Percentiles rank a stretch among this genome's conserved stretches.
Conservation (phyloP, 2,888 invertebrate genomes). For the Proisotoma minuta region DNA sequence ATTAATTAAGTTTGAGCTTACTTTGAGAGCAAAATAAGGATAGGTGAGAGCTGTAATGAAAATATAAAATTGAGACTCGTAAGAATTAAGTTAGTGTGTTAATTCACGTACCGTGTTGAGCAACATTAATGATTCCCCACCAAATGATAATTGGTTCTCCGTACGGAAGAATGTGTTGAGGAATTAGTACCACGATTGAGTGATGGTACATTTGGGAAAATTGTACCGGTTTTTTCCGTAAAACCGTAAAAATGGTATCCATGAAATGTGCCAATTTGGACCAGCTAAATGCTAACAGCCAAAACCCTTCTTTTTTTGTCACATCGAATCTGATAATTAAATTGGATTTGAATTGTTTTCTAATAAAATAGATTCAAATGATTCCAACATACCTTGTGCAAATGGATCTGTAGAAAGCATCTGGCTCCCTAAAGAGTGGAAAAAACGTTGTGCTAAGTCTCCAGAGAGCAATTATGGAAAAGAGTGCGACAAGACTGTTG, state of each 20-base stretch:
- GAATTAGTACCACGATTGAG: neutral
- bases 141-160: neutral
- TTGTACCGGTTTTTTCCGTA: neutral
- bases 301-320: neutral
- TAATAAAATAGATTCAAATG: too few relatives aligned
- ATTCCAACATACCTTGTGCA: too few relatives aligned
- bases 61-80: too few relatives aligned
- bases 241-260: neutral
- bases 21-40: too few relatives aligned
- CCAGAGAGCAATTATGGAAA: neutral
- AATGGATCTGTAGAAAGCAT: too few relatives aligned
- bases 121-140: neutral
- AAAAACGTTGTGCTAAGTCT: neutral
- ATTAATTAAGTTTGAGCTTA: too few relatives aligned
- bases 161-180: neutral
- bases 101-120: too few relatives aligned
- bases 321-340: neutral
- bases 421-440: neutral
- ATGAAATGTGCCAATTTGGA: neutral
- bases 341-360: neutral
- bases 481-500: neutral
- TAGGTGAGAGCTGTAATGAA: too few relatives aligned
- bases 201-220: neutral
- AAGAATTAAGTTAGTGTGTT: too few relatives aligned
- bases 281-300: neutral